Evolutionary conservation across 2,797 vertebrate species (phyloP), one percentile per base, ranked within the genome.

Genomic region (Neoniphon sammara): DNA sequence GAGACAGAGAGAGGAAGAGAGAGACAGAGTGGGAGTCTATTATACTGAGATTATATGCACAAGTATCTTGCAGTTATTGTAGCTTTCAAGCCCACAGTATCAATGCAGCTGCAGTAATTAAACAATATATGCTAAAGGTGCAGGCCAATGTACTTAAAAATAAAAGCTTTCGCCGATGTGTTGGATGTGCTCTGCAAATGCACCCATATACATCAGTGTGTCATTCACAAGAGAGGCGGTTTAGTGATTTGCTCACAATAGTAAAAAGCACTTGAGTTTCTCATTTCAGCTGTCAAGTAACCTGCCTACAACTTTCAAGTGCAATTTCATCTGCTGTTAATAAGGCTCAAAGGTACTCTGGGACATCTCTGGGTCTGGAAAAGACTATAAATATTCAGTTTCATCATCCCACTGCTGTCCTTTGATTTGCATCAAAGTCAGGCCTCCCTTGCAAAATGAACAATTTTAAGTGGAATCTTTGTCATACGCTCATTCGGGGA

Each of bases 241-340:
- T 87, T 66, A 75, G 65, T 85, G 73, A 88, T 89, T 89, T 88
- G 70, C 81, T 75, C 77, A 79, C 76, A 78, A 75, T 77, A 81
- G 80, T 79, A 74, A 83, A 89, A 88, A 54, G 73, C 70, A 86
- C 88, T 91, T 75, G 73, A 90, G 73, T 77, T 75, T 70, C 76
- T 86, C 69, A 56, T 91, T 85, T 75, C 78, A 82, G 73, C 80
- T 73, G 87, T 83, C 78, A 84, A 80, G 74, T 73, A 87, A 89
- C 81, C 87, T 79, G 77, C 84, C 82, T 81, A 67, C 87, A 90
- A 87, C 81, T 88, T 92, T 90, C 81, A 86, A 89, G 87, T 81
- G 77, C 83, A 81, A 89, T 89, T 88, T 84, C 73, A 84, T 87
- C 74, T 52, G 44, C 77, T 63, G 72, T 76, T 85, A 74, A 88